A percentile compares a stretch with the other conserved stretches of the same genome.
Conservation (phyloP, 1,140 invertebrate species). For the Diachasmimorpha longicaudata region DNA sequence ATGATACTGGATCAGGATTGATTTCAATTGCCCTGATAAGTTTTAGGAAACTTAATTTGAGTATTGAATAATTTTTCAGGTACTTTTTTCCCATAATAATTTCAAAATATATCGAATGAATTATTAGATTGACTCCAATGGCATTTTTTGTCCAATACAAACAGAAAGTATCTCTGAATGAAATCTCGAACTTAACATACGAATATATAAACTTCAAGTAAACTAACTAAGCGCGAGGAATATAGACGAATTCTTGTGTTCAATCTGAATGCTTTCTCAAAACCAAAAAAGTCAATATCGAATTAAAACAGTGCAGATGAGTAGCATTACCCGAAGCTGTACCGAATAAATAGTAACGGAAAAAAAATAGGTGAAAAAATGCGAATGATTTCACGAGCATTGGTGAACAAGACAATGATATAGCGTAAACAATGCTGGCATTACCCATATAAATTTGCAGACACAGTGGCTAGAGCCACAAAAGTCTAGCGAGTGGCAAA, state of each 20-base stretch:
- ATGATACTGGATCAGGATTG: constrained; percentile 86
- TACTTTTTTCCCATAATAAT: too few species aligned
- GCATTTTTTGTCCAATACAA: too few species aligned
- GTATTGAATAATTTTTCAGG: neutral
- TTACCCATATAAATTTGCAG: neutral
- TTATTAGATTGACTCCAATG: too few species aligned
- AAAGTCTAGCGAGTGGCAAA: neutral
- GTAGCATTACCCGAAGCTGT: neutral
- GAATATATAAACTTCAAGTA: too few species aligned
- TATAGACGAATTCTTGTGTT: too few species aligned
- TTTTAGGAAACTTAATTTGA: constrained; percentile 31
- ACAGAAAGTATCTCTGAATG: too few species aligned
- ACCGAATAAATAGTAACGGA: neutral
- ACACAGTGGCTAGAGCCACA: neutral
- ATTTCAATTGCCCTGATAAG: constrained; percentile 78
- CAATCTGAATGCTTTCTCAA: too few species aligned
- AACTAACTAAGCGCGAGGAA: too few species aligned
- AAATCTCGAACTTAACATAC: too few species aligned
- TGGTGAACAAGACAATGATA: neutral
- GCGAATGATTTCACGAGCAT: neutral
- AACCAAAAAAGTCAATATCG: neutral
- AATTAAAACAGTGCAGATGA: neutral
- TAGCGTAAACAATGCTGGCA: neutral
- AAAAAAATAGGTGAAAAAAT: neutral
- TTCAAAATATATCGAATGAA: too few species aligned